phyloP scores from a whole-genome alignment of 1,140 invertebrate genomes.

The Cydia fagiglandana region DNA sequence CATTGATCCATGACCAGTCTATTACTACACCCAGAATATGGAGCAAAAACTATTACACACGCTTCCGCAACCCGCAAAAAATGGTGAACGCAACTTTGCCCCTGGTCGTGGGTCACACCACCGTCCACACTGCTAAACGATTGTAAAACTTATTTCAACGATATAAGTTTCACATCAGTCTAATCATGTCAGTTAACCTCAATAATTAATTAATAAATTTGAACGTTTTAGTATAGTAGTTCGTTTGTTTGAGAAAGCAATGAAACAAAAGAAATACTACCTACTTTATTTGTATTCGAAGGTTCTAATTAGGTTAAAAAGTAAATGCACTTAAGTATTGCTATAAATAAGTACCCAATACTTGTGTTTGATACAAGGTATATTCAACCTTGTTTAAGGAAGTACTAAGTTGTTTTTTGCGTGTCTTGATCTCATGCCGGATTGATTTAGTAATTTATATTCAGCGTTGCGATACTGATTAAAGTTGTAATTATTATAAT shows the following conservation, averaged over 20 bases:
- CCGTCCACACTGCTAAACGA: not conserved
- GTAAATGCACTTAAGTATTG: too few species aligned
- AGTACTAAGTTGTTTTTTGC: not conserved
- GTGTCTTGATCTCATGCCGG: not conserved
- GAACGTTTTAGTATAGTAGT: too few species aligned
- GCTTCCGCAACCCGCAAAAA: not conserved
- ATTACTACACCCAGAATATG: not conserved
- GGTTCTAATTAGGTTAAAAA: too few species aligned
- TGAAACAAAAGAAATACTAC: too few species aligned
- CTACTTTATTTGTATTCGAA: too few species aligned
- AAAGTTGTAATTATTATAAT: not conserved
- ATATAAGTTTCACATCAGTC: too few species aligned
- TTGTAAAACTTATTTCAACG: too few species aligned
- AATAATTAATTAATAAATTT: too few species aligned
- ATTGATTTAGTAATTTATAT: not conserved
- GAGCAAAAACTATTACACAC: conserved; percentile 12
- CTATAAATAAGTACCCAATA: too few species aligned
- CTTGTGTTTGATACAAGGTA: too few species aligned
- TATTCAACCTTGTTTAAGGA: not conserved
- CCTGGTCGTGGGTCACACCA: not conserved
- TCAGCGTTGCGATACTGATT: not conserved
- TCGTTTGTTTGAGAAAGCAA: too few species aligned
- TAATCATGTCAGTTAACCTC: too few species aligned
- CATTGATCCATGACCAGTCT: not conserved
- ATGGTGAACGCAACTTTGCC: not conserved